Evolutionary conservation across 2,888 invertebrate genomes (phyloP), one percentile per base, ranked within the genome.

Genomic region (Meloe dianella): DNA sequence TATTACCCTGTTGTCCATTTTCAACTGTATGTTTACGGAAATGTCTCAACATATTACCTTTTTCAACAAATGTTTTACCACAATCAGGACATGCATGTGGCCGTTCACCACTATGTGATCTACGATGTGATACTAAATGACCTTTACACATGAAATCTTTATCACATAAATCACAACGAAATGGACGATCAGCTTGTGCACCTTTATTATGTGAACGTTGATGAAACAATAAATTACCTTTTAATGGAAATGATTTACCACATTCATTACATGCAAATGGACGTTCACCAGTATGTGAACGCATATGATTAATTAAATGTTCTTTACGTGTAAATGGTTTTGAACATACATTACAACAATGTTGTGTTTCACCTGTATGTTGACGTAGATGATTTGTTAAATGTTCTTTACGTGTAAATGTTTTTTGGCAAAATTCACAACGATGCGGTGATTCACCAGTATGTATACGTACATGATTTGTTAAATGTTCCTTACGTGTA

Each of bases 131-230:
- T 62, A 92, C 92, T 75, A 94, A 85, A 82, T 94, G 93, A 61
- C 94, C 93, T 87, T 94, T 94, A 84, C 93, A 94, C 87, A 94
- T 91, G 81, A 94, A 94, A 81, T 93, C 93, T 83, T 94, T 94
- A 57, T 92, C 92, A 79, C 94, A 94, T 63, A 94, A 85, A 76
- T 94, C 94, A 80, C 94, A 94, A 63, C 91, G 87, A 84, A 92
- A 93, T n/a, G 84, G 84, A 35, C 84, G 70, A 63, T 84, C 84
- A 0, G 84, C 84, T 1, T 77, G 78, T 1, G 82, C 81, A n/a
- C 84, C 84, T 72, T 94, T 94, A 78, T 92, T 92, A 84, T 95
- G 94, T 72, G 94, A 94, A 67, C 94, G 88, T 84, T 93, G 92
- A 82, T 95, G 94, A 86, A 94, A 94, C 72, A 95, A 86, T 58